Percentiles rank a stretch among this genome's conserved stretches.
These are phyloP conservation scores for Lepidurus packardi DNA, from an alignment of 1,140 invertebrate species.

Conservation along the genomic window DNA sequence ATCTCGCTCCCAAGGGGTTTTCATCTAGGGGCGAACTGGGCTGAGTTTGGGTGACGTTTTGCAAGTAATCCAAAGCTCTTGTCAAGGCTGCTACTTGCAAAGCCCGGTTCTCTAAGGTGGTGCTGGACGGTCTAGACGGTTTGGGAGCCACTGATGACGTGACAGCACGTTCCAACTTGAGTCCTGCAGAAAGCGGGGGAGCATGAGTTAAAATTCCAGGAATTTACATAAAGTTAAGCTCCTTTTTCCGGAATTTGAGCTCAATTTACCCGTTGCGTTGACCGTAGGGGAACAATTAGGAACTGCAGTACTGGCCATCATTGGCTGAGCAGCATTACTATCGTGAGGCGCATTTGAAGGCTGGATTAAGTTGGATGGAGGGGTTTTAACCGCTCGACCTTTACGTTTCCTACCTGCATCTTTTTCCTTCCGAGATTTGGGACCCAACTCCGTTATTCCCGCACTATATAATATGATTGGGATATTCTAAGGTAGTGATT, in stretches of 20 bases:
- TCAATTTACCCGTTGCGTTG: not conserved
- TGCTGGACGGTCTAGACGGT: not conserved
- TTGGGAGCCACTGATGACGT: not conserved
- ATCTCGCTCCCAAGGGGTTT: not conserved
- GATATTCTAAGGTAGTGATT: constrained; percentile 27
- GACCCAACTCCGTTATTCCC: constrained; percentile 38
- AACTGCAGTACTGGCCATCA: not conserved
- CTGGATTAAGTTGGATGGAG: not conserved
- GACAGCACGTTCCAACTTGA: not conserved
- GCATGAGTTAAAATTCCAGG: not conserved
- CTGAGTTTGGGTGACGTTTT: constrained; percentile 19
- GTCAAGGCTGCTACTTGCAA: constrained; percentile 31
- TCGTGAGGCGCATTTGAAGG: constrained; percentile 15
- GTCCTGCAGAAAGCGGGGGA: not conserved
- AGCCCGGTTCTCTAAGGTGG: constrained; percentile 24
- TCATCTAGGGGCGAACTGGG: not conserved
- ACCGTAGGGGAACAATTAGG: not conserved
- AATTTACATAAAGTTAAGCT: too few species aligned
- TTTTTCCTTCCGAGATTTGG: constrained; percentile 40
- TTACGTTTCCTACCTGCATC: constrained; percentile 28
- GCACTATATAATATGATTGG: constrained; percentile 30
- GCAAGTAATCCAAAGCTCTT: constrained; percentile 30
- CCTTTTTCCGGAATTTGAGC: too few species aligned
- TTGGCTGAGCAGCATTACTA: constrained; percentile 5
- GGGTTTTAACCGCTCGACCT: not conserved